A percentile compares a stretch with the other conserved stretches of the same genome.
Evolutionary conservation across 2,113 vertebrate species (phyloP).

Genomic region (Ahaetulla prasina): DNA sequence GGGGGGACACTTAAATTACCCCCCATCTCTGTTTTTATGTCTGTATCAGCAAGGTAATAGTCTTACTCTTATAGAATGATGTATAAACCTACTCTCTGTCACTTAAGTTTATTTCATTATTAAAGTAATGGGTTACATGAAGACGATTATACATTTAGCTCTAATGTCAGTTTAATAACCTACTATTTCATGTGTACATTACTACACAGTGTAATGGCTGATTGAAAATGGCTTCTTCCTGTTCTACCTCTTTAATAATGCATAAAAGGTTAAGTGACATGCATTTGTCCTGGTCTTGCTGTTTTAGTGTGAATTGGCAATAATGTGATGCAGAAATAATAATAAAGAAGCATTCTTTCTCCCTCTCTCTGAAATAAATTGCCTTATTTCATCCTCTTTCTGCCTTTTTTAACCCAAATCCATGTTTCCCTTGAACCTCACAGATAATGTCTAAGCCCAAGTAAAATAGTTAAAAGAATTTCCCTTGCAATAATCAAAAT

Average conservation of each 20-base stretch:
- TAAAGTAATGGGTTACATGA: not conserved
- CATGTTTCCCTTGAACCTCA: not conserved
- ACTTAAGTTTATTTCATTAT: not conserved
- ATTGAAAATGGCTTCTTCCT: not conserved
- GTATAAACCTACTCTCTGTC: not conserved
- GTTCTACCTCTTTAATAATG: not conserved
- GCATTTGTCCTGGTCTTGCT: not conserved
- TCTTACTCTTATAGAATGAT: not conserved
- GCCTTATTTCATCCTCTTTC: not conserved
- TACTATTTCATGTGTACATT: not conserved
- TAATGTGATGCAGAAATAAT: not conserved
- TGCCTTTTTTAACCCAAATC: not conserved
- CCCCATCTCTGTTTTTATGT: not conserved
- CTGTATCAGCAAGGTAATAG: not conserved
- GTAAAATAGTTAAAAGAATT: constrained; percentile 6
- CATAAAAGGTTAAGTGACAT: not conserved
- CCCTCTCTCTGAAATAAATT: not conserved
- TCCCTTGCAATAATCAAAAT: not conserved
- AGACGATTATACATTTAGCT: not conserved
- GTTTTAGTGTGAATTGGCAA: not conserved
- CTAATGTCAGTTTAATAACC: not conserved
- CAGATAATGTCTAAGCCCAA: not conserved
- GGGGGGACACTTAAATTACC: not conserved
- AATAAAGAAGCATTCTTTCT: not conserved
- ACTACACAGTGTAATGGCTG: not conserved